These are phyloP conservation scores for Nowickia ferox DNA, from an alignment of 2,888 invertebrate genomes.

Conservation along the genomic window DNA sequence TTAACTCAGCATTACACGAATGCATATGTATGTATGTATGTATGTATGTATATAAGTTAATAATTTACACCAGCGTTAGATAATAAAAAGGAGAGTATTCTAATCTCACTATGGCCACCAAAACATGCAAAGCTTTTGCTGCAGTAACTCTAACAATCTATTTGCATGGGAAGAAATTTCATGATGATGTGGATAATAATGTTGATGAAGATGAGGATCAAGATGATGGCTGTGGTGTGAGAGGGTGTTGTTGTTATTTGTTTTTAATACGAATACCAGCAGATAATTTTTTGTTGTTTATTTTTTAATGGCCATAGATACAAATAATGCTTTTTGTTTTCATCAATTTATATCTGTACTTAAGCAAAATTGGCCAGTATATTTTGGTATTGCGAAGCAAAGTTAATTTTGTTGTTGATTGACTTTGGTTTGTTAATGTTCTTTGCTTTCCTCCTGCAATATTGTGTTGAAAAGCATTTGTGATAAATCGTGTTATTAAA, in stretches of 20 bases:
- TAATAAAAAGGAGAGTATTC: neutral
- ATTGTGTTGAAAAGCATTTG: conserved; percentile 58
- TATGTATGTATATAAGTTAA: too few species aligned
- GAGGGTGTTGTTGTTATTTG: conserved; percentile 6
- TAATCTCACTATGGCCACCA: conserved; percentile 28
- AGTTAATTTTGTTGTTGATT: conserved; percentile 23
- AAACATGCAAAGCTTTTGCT: conserved; percentile 4
- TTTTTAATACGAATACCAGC: conserved; percentile 1
- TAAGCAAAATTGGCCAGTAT: neutral
- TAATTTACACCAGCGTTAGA: neutral
- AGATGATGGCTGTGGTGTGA: neutral
- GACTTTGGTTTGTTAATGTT: conserved; percentile 12
- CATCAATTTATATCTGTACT: conserved; percentile 9
- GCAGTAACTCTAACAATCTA: conserved; percentile 10
- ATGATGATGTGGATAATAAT: neutral
- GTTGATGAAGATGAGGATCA: neutral
- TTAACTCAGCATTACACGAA: neutral
- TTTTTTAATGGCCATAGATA: conserved; percentile 37
- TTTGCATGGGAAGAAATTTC: neutral
- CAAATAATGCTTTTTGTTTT: conserved; percentile 41
- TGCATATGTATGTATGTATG: too few species aligned
- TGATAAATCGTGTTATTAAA: conserved; percentile 58
- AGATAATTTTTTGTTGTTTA: neutral
- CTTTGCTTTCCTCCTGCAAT: conserved; percentile 7
- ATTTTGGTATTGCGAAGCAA: neutral